Conservation (phyloP, 2,113 vertebrate genomes). For the Willisornis vidua region DNA sequence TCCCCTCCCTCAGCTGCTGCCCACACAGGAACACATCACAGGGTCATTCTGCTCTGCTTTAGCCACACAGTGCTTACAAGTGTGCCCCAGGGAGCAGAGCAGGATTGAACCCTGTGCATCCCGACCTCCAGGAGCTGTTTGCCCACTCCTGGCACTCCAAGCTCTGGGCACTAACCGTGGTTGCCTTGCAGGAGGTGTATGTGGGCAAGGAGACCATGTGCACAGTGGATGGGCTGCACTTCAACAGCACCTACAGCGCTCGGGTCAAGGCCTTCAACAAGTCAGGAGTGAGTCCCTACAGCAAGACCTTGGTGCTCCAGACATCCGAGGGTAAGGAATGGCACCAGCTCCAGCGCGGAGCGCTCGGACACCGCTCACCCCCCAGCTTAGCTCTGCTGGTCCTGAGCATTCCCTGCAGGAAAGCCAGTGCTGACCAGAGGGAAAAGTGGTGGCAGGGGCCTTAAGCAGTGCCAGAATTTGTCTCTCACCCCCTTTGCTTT, state of each 20-base stretch:
- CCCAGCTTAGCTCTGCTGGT: conserved; percentile 25
- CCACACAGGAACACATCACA: not conserved
- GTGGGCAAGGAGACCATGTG: conserved; percentile 98
- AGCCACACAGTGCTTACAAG: accelerated
- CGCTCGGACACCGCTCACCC: not conserved
- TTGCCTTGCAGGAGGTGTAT: conserved; percentile 88
- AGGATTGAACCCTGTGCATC: not conserved
- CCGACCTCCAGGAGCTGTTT: accelerated
- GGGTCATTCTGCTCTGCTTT: accelerated
- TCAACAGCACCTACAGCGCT: conserved; percentile 95
- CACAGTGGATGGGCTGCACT: conserved; percentile 97
- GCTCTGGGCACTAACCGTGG: not conserved
- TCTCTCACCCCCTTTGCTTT: not conserved
- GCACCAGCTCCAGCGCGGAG: conserved; percentile 15
- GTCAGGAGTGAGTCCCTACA: conserved; percentile 94
- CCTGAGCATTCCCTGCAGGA: conserved; percentile 1
- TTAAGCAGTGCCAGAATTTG: not conserved
- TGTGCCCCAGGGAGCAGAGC: not conserved
- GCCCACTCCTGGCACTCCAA: accelerated
- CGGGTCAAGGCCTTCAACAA: conserved; percentile 97
- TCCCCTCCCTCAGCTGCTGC: not conserved
- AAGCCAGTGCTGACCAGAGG: not conserved
- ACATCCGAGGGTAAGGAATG: conserved; percentile 91
- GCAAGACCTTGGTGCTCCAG: conserved; percentile 97
- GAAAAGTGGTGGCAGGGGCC: not conserved